These are phyloP conservation scores for Dasyornis broadbenti DNA, from an alignment of 2,113 vertebrate genomes.

Conservation along the genomic window DNA sequence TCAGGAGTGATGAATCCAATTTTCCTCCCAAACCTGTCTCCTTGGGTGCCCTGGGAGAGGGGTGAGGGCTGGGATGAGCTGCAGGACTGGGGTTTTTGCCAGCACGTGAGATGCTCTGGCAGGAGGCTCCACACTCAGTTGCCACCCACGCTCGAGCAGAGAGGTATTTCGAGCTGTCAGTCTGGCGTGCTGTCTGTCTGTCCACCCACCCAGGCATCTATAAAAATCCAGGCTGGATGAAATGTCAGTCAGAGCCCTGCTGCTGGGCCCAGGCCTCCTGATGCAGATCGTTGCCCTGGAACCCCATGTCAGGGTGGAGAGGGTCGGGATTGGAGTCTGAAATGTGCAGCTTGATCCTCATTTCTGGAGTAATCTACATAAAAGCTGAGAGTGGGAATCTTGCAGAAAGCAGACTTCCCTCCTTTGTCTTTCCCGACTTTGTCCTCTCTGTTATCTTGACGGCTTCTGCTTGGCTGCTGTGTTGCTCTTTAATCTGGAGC, in stretches of 20 bases:
- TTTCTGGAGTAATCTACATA: background rate
- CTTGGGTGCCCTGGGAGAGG: background rate
- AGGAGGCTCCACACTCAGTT: background rate
- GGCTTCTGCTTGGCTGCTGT: background rate
- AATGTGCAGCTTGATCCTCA: background rate
- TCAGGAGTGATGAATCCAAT: background rate
- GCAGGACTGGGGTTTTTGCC: background rate
- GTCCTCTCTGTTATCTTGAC: background rate
- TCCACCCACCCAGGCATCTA: conserved; percentile 1
- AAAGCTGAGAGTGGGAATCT: background rate
- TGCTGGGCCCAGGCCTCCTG: background rate
- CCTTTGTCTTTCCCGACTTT: background rate
- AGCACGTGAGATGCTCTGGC: background rate
- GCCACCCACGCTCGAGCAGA: background rate
- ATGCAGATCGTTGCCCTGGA: fast-evolving
- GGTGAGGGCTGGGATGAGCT: background rate
- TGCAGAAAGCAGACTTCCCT: background rate
- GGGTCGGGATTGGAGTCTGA: background rate
- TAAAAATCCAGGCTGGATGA: background rate
- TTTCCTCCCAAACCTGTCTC: background rate
- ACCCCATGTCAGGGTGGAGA: fast-evolving
- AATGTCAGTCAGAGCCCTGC: background rate
- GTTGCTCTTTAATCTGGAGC: conserved; percentile 39
- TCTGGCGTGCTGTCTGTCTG: conserved; percentile 45
- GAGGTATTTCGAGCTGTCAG: conserved; percentile 44